A percentile compares a stretch with the other conserved stretches of the same genome.
phyloP scores from a whole-genome alignment of 2,113 vertebrate genomes.

The Ptilorrhoa leucosticta region DNA sequence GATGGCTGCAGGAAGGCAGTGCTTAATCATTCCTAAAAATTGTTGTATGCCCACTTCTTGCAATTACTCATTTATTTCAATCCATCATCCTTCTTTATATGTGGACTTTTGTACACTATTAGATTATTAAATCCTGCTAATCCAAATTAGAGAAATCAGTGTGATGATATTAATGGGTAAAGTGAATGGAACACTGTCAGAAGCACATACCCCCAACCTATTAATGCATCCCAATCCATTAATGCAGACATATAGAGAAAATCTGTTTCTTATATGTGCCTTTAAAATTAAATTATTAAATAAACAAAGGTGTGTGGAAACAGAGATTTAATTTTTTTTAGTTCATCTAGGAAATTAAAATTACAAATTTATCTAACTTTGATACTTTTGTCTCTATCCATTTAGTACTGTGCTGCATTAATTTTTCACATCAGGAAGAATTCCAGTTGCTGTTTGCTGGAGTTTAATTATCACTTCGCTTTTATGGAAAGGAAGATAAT shows the following conservation, averaged over 20 bases:
- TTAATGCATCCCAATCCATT: background rate
- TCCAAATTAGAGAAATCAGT: background rate
- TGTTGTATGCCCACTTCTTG: background rate
- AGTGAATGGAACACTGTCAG: background rate
- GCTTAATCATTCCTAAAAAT: background rate
- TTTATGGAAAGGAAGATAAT: background rate
- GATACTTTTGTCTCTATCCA: background rate
- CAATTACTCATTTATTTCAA: background rate
- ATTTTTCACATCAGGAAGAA: background rate
- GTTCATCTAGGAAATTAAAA: background rate
- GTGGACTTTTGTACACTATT: background rate
- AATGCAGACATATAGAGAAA: background rate
- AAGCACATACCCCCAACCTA: background rate
- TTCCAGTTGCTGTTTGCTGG: background rate
- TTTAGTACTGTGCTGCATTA: background rate
- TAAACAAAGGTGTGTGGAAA: background rate
- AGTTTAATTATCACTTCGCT: background rate
- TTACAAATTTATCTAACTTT: background rate
- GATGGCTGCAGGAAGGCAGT: background rate
- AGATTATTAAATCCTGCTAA: background rate
- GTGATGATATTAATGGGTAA: background rate
- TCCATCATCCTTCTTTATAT: background rate
- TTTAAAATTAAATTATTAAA: background rate
- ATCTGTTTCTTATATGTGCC: background rate
- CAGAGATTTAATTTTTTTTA: background rate